Conservation (phyloP, 2,888 invertebrate genomes). For the Macaria liturata region DNA sequence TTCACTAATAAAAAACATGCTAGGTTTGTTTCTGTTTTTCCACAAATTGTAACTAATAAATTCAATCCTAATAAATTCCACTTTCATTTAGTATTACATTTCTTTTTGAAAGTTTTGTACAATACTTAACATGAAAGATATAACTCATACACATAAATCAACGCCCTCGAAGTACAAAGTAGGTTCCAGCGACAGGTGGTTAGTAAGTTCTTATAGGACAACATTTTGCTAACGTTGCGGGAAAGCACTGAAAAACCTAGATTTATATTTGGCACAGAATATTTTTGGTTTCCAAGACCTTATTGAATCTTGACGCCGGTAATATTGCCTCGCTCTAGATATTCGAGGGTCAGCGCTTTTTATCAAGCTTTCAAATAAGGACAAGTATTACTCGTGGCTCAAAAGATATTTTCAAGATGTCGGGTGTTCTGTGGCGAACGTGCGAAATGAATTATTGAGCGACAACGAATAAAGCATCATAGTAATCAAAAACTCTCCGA, state of each 20-base stretch:
- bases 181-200: constrained; percentile 4
- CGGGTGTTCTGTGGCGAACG: background rate
- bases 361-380: constrained; percentile 3
- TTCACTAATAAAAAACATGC: no score
- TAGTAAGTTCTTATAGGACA: background rate
- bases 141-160: background rate
- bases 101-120: no score
- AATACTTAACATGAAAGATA: background rate
- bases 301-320: constrained; percentile 4
- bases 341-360: constrained; percentile 10
- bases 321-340: background rate
- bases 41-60: no score
- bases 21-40: no score
- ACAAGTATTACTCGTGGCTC: background rate
- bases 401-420: constrained; percentile 2
- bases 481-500: no score
- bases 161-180: background rate
- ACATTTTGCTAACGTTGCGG: background rate
- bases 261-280: background rate
- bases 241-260: background rate
- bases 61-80: no score
- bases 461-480: no score
- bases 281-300: background rate
- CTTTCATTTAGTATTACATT: no score
- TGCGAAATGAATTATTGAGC: no score